Percentiles rank a stretch among this genome's conserved stretches.
Evolutionary conservation across 2,797 vertebrate species (phyloP).

Genomic region (Siniperca undulata): DNA sequence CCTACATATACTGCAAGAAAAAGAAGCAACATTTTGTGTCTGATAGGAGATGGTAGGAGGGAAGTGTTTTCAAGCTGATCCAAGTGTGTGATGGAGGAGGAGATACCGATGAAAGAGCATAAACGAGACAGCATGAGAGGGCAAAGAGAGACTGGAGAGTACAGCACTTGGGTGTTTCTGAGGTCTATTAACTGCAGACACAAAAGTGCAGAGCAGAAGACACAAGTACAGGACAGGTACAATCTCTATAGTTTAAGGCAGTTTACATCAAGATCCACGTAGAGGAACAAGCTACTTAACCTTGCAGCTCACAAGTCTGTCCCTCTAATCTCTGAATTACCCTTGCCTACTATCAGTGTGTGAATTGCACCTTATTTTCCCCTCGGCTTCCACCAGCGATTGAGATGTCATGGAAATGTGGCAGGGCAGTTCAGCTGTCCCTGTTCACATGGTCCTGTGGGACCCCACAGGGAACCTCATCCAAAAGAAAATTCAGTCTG

Average conservation of each 20-base stretch:
- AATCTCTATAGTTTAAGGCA: not conserved
- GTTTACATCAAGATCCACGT: conserved; percentile 2
- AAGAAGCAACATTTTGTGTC: conserved; percentile 18
- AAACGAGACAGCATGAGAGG: conserved; percentile 28
- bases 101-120: conserved; percentile 42
- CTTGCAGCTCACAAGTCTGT: conserved; percentile 18
- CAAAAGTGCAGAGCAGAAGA: conserved; percentile 13
- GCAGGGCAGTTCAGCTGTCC: conserved; percentile 36
- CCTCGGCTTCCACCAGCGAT: conserved; percentile 16
- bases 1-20: not conserved
- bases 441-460: conserved; percentile 23
- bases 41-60: conserved; percentile 35
- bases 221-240: not conserved
- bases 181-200: conserved; percentile 34
- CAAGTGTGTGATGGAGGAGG: conserved; percentile 44
- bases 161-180: conserved; percentile 11
- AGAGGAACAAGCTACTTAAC: conserved; percentile 9
- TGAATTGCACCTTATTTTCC: conserved; percentile 28
- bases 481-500: conserved; percentile 34
- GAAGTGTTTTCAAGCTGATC: conserved; percentile 56
- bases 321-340: conserved; percentile 45
- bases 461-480: conserved; percentile 31
- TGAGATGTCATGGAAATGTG: conserved; percentile 40
- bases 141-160: conserved; percentile 36
- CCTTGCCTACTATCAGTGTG: conserved; percentile 21